phyloP scores from a whole-genome alignment of 2,888 invertebrate genomes.

The Linhomoeus sp. region DNA sequence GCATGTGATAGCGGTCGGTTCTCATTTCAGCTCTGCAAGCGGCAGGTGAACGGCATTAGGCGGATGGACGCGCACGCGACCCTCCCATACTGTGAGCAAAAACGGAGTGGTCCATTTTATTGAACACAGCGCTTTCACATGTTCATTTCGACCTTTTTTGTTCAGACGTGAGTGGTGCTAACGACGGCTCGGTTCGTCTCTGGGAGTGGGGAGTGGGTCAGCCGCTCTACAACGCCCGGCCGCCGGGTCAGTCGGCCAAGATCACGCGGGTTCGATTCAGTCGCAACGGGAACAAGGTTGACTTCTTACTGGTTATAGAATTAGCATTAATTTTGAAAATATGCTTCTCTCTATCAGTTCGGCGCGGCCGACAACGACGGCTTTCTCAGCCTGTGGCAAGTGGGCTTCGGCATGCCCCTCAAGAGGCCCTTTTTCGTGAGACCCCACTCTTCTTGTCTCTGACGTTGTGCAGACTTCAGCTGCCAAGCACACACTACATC shows the following conservation, averaged over 20 bases:
- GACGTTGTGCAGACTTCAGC: too few relatives aligned
- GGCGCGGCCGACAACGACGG: constrained; percentile 96
- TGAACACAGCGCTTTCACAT: background rate
- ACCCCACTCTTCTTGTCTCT: background rate
- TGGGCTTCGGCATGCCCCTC: constrained; percentile 29
- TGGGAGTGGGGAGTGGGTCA: constrained; percentile 92
- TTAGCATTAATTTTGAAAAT: background rate
- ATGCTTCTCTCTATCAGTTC: constrained; percentile 37
- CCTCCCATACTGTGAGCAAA: constrained; percentile 64
- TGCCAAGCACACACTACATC: too few relatives aligned
- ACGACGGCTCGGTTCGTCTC: constrained; percentile 81
- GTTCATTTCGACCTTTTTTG: background rate
- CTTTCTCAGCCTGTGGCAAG: constrained; percentile 81
- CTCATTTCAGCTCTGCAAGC: constrained; percentile 59
- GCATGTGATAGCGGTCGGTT: too few relatives aligned
- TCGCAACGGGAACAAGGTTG: constrained; percentile 73
- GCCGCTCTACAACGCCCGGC: constrained; percentile 66
- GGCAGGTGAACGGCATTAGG: constrained; percentile 78
- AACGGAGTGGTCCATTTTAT: too few relatives aligned
- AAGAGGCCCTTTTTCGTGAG: constrained; percentile 25
- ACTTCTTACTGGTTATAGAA: background rate
- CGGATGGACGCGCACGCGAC: constrained; percentile 87
- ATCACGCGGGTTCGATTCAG: constrained; percentile 88
- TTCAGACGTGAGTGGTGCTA: constrained; percentile 62
- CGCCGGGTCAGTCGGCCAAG: constrained; percentile 63